Evolutionary conservation across 1,140 invertebrate genomes (phyloP).

Genomic region (Macrobrachium nipponense): DNA sequence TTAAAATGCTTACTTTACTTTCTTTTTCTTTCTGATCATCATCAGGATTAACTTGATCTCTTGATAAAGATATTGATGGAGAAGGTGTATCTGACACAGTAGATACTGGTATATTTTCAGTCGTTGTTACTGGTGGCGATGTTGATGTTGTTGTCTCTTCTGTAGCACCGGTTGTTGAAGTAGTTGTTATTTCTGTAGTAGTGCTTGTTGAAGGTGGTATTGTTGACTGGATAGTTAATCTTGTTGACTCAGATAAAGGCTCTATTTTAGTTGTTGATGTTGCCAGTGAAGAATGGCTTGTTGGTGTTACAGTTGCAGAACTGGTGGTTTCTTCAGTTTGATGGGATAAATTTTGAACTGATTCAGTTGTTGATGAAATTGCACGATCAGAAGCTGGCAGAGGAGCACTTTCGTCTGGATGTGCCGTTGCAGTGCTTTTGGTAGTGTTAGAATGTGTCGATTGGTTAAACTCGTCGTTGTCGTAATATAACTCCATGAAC

Average conservation of each 20-base stretch:
- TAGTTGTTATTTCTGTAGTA: background rate
- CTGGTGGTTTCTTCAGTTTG: too few relatives aligned
- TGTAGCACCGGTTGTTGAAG: slow-evolving; percentile 3
- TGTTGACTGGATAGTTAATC: background rate
- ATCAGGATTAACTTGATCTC: background rate
- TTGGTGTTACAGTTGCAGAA: background rate
- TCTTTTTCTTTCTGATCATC: background rate
- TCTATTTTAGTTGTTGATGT: background rate
- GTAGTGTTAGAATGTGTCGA: background rate
- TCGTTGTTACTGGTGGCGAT: background rate
- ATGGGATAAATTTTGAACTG: too few relatives aligned
- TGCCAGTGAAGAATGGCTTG: background rate
- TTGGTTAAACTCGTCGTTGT: background rate
- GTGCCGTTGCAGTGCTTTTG: background rate
- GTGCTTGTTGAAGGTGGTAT: background rate
- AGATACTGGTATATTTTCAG: background rate
- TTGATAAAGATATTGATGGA: background rate
- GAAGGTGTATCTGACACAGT: background rate
- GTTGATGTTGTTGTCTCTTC: background rate
- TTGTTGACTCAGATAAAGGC: background rate
- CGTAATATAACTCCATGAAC: slow-evolving; percentile 50
- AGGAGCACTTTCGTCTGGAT: background rate
- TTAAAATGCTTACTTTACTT: background rate
- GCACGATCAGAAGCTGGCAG: background rate
- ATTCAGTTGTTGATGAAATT: background rate